Conservation (phyloP, 2,797 vertebrate genomes). For the Bovichtus variegatus region DNA sequence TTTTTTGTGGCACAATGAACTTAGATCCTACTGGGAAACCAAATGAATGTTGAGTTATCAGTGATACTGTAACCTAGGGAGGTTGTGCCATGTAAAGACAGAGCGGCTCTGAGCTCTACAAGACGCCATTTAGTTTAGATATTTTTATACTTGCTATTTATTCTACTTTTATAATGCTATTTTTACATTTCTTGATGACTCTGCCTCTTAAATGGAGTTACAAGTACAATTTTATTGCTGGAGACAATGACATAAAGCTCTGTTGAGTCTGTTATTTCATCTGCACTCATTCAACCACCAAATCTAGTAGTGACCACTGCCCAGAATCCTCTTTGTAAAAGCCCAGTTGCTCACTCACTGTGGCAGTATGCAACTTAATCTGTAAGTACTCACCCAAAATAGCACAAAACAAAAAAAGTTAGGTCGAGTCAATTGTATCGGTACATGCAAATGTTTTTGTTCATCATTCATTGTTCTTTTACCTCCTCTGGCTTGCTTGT, state of each 20-base stretch:
- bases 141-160: background rate
- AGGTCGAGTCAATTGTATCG: background rate
- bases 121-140: background rate
- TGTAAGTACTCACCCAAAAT: background rate
- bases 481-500: conserved; percentile 92
- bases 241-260: background rate
- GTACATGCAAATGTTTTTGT: background rate
- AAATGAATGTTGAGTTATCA: background rate
- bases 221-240: background rate
- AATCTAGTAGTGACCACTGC: background rate
- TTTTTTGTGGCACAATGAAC: background rate
- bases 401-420: background rate
- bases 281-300: background rate
- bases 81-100: background rate
- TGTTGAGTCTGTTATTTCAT: background rate
- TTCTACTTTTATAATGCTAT: background rate
- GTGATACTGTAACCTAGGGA: background rate
- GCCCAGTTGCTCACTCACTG: background rate
- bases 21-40: background rate
- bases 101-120: background rate
- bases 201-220: background rate
- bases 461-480: conserved; percentile 4
- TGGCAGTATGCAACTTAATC: background rate
- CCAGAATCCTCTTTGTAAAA: background rate
- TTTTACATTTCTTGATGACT: conserved; percentile 2